Evolutionary conservation across 2,113 vertebrate species (phyloP), one percentile per base, ranked within the genome.

Genomic region (Leptosomus discolor): DNA sequence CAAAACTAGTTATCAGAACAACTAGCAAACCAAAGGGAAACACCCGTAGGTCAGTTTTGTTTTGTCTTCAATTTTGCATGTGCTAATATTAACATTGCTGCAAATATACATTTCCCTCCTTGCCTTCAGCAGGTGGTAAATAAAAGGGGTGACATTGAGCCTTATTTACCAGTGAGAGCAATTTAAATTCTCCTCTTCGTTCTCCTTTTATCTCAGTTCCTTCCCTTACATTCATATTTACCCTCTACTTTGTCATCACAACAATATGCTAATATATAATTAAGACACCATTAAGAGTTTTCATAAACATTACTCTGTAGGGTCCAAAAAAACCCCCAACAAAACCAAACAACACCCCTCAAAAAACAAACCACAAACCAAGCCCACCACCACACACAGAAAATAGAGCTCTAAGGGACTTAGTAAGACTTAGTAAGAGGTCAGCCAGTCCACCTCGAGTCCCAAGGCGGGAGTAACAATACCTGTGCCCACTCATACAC

Each of bases 41-140:
- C 34, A 32, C 29, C 37, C 27, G 10, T 21, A 32, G 37, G 76
- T 19, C 94, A 41, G 26, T 7, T 69, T 82, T 54, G 68, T 0
- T 57, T 94, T 12, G 23, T 12, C 36, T 86, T 85, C 46, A n/a
- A 5, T 65, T 90, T 83, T 30, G 27, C 8, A 54, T 9, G 67
- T 54, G 48, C 41, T 74, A 92, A 89, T 91, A 89, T 63, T 93
- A 90, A 64, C 91, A 80, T 11, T 87, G 92, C 57, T 18, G 19
- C 61, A 56, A 77, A 48, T 15, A 18, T 3, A 11, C 65, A 19
- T 15, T 56, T 76, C 57, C 67, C 53, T 69, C 17, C 34, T 51
- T 4, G 0, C n/a, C 76, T 48, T 30, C 54, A 27, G 71, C 48
- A 65, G 36, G 67, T 15, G 77, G 71, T 54, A 63, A 94, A 89